Percentiles rank a stretch among this genome's conserved stretches.
Conservation (phyloP, 2,888 invertebrate species). For the Spodoptera littoralis region DNA sequence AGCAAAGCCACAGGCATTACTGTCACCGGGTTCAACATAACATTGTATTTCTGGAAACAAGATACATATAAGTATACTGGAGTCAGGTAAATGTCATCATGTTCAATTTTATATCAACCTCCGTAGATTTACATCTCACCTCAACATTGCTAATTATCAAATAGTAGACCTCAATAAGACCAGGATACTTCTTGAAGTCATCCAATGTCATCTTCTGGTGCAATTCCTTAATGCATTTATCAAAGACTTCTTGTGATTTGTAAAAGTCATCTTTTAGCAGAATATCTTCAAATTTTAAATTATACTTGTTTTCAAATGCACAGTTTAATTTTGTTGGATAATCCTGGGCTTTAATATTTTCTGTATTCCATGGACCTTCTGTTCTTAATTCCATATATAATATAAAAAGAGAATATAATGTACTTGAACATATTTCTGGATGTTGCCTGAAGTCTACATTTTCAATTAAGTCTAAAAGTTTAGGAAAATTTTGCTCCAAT, state of each 20-base stretch:
- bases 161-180: constrained; percentile 75
- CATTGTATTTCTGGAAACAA: constrained; percentile 70
- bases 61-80: too few relatives aligned
- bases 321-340: constrained; percentile 65
- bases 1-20: constrained; percentile 74
- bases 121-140: constrained; percentile 54
- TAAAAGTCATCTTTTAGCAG: constrained; percentile 60
- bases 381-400: constrained; percentile 71
- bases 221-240: constrained; percentile 71
- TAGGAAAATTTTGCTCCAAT: constrained; percentile 63
- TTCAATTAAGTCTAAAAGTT: constrained; percentile 63
- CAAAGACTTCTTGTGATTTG: constrained; percentile 73
- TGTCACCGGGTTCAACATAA: constrained; percentile 66
- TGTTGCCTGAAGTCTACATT: constrained; percentile 61
- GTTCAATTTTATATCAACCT: not conserved
- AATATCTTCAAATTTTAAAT: constrained; percentile 64
- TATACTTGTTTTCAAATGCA: constrained; percentile 66
- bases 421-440: constrained; percentile 51
- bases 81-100: too few relatives aligned
- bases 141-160: constrained; percentile 66
- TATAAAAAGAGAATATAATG: constrained; percentile 69
- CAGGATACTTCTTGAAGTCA: constrained; percentile 77
- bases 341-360: constrained; percentile 58
- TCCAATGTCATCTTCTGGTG: constrained; percentile 72
- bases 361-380: constrained; percentile 71